These are phyloP conservation scores for Pteronura brasiliensis DNA, from an alignment of 2,113 vertebrate genomes.

Conservation along the genomic window DNA sequence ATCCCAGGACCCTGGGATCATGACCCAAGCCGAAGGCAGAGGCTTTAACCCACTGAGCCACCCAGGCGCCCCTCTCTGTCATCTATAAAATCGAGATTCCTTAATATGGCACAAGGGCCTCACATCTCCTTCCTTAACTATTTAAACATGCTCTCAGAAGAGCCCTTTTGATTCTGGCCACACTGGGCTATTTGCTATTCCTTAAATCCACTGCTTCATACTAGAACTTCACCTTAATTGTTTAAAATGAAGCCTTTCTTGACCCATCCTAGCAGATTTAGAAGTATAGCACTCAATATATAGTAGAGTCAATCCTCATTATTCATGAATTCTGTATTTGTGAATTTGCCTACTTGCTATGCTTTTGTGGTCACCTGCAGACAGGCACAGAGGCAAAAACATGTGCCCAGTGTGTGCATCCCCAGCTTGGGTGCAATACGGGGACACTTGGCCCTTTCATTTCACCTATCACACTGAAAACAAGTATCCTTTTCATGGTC, in stretches of 20 bases:
- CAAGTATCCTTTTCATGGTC: neutral
- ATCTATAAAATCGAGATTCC: slow-evolving; percentile 10
- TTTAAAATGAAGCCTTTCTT: neutral
- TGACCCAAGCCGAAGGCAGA: no score
- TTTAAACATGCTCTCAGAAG: neutral
- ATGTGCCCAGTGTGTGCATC: neutral
- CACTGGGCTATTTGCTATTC: neutral
- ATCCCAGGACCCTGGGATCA: no score
- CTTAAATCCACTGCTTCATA: neutral
- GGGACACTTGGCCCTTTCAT: neutral
- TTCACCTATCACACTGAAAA: neutral
- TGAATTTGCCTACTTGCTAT: neutral
- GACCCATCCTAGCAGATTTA: neutral
- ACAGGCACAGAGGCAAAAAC: neutral
- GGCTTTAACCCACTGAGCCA: no score
- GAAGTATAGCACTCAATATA: neutral
- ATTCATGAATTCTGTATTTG: neutral
- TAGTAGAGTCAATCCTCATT: neutral
- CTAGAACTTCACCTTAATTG: neutral
- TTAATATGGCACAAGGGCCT: neutral
- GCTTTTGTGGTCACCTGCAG: neutral
- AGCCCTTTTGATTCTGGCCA: neutral
- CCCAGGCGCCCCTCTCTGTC: no score
- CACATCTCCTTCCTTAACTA: neutral
- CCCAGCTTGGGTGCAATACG: neutral